Evolutionary conservation across 2,113 vertebrate species (phyloP), one percentile per base, ranked within the genome.

Genomic region (Pimephales promelas): DNA sequence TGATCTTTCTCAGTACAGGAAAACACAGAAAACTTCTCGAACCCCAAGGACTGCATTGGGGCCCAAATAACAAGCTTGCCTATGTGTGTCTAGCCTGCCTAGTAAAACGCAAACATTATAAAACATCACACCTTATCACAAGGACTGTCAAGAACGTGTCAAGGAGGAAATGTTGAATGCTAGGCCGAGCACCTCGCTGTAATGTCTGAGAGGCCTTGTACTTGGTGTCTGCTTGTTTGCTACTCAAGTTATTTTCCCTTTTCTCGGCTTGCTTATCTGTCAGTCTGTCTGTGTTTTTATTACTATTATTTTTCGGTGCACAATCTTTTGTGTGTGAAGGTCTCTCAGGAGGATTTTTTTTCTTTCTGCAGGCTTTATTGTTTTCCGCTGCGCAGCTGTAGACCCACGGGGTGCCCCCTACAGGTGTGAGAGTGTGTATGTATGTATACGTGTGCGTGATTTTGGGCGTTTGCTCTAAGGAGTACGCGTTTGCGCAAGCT

Each of bases 321-420:
- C 40, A 79, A 64, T 71, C 22, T 87, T 64, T 56, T 45, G n/a
- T 83, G 72, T 85, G 82, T 76, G 81, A 34, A 49, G 56, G 85
- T 91, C 89, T 89, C 89, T 79, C 70, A 66, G 91, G 91, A 24
- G 11, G 85, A 87, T 45, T 87, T 43, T 45, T 84, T 87, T 88
- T n/a, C n/a, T 88, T 87, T 90, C 85, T 56, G 83, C 87, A 84
- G 87, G 56, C 86, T 90, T 90, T 91, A 91, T 90, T 92, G 90
- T 92, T 93, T 91, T 93, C 90, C 83, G 82, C 89, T 89, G 87
- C 89, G 89, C 91, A 92, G 90, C 87, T 93, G 90, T 89, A 91
- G 87, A 90, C 91, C 89, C 84, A 89, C 86, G 82, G 90, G 87
- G 84, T 85, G 86, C 87, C 86, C 83, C 88, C 88, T 82, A 84